Evolutionary conservation across 2,888 invertebrate genomes (phyloP).

Genomic region (Erpobdella octoculata): DNA sequence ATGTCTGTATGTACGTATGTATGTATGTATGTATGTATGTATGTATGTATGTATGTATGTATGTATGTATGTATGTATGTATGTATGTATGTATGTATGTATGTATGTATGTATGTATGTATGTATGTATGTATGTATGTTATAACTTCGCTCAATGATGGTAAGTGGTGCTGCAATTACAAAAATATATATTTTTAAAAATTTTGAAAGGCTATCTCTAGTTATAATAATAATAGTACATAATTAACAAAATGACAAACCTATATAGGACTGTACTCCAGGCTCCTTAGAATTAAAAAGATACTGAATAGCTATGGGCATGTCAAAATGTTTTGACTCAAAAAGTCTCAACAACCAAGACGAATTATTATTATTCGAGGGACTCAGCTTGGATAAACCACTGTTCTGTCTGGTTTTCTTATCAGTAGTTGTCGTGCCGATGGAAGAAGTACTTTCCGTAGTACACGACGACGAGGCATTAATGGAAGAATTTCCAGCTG

Average conservation of each 20-base stretch:
- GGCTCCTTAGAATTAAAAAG: constrained; percentile 95
- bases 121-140: too few species aligned
- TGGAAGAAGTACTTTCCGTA: background rate
- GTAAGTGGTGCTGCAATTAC: too few species aligned
- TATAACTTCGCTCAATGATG: too few species aligned
- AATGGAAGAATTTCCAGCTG: background rate
- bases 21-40: too few species aligned
- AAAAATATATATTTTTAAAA: too few species aligned
- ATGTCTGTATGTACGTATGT: too few species aligned
- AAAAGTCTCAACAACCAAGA: constrained; percentile 72
- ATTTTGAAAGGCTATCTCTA: too few species aligned
- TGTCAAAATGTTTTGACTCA: constrained; percentile 93
- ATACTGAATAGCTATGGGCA: constrained; percentile 96
- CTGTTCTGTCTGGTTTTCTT: constrained; percentile 2
- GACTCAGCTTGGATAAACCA: background rate
- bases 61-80: too few species aligned
- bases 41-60: too few species aligned
- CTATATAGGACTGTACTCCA: constrained; percentile 92
- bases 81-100: too few species aligned
- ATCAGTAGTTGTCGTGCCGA: background rate
- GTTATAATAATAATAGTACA: too few species aligned
- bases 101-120: too few species aligned
- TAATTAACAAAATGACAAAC: constrained; percentile 55
- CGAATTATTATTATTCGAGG: background rate
- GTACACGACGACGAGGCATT: background rate